These are phyloP conservation scores for Plebejus argus DNA, from an alignment of 2,888 invertebrate species.

Conservation along the genomic window DNA sequence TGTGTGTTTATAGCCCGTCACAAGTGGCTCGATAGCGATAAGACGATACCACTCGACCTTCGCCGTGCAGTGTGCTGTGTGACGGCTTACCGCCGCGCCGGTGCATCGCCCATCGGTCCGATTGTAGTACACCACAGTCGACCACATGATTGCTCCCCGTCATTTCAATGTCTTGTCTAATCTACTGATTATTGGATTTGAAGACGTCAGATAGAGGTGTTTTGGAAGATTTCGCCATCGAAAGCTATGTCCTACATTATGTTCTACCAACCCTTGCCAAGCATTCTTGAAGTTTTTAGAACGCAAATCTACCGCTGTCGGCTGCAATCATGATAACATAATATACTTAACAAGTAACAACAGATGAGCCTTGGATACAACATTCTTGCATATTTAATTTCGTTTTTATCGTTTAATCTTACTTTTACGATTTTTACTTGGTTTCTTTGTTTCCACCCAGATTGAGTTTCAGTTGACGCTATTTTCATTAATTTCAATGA, in stretches of 20 bases:
- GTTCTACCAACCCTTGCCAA: background rate
- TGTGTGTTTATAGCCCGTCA: background rate
- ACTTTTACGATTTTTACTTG: background rate
- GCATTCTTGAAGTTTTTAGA: no score
- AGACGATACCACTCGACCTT: constrained; percentile 3
- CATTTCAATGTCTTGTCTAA: constrained; percentile 4
- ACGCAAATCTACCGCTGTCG: background rate
- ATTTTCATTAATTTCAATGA: background rate
- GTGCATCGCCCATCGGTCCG: background rate
- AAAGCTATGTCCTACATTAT: no score
- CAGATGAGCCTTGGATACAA: background rate
- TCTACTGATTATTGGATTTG: background rate
- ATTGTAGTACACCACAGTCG: background rate
- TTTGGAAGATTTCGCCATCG: background rate
- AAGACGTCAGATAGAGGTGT: background rate
- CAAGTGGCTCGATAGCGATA: constrained; percentile 1
- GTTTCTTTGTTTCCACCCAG: background rate
- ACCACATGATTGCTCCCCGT: background rate
- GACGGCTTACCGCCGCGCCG: background rate
- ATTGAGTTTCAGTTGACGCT: background rate
- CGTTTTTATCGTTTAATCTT: background rate
- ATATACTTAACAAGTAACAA: no score
- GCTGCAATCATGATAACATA: background rate
- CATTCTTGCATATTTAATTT: background rate
- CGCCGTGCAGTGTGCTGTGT: background rate